phyloP scores from a whole-genome alignment of 2,113 vertebrate genomes.

The Bambusicola thoracicus region DNA sequence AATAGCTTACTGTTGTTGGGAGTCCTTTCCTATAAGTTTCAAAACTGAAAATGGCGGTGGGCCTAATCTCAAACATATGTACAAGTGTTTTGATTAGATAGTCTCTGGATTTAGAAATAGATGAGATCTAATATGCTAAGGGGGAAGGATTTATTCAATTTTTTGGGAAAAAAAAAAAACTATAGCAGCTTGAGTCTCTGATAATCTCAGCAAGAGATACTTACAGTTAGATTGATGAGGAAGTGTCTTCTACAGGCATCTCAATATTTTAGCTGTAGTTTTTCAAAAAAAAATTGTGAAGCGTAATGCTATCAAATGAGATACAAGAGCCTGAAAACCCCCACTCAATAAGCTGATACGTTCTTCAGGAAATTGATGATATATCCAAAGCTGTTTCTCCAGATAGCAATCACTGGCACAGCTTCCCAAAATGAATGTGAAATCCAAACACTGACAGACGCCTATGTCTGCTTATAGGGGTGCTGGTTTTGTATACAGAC shows the following conservation, averaged over 20 bases:
- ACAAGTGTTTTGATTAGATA: not conserved
- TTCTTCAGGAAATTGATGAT: conserved; percentile 67
- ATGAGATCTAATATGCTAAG: not conserved
- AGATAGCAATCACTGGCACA: conserved; percentile 35
- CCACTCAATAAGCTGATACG: conserved; percentile 29
- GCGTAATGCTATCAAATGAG: conserved; percentile 26
- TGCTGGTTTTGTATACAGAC: not conserved
- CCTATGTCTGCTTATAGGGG: not conserved
- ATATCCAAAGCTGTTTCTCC: conserved; percentile 55
- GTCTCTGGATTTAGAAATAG: not conserved
- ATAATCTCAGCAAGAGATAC: not conserved
- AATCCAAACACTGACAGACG: not conserved
- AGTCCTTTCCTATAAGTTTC: not conserved
- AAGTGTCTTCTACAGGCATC: not conserved
- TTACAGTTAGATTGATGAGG: not conserved
- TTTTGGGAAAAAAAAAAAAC: not conserved
- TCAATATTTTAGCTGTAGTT: conserved; percentile 15
- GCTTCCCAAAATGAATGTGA: conserved; percentile 36
- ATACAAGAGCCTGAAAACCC: conserved; percentile 20
- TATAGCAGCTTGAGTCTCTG: not conserved
- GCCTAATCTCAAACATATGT: not conserved
- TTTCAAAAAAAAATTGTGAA: not conserved
- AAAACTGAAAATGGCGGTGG: not conserved
- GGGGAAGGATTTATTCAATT: not conserved
- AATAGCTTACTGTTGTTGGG: not conserved